phyloP scores from a whole-genome alignment of 2,888 invertebrate genomes.

The Aspidiotus destructor region DNA sequence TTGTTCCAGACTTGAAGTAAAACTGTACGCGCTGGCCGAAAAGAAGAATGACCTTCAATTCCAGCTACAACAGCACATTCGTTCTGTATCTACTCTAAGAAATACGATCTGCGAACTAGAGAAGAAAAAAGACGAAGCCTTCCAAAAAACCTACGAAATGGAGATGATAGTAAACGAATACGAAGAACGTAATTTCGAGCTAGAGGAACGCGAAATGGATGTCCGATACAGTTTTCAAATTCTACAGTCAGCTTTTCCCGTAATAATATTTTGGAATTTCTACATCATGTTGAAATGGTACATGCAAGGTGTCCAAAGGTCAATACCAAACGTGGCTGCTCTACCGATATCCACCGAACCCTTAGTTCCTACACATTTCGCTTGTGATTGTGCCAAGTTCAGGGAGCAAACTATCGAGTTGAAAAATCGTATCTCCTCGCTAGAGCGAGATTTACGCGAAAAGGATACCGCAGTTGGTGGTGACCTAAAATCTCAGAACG shows the following conservation, averaged over 20 bases:
- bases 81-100: slow-evolving; percentile 36
- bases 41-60: slow-evolving; percentile 40
- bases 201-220: slow-evolving; percentile 49
- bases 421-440: slow-evolving; percentile 1
- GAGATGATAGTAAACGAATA: slow-evolving; percentile 48
- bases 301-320: not conserved
- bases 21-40: slow-evolving; percentile 40
- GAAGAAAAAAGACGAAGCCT: slow-evolving; percentile 38
- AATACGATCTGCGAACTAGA: slow-evolving; percentile 37
- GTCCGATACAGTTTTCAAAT: slow-evolving; percentile 49
- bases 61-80: slow-evolving; percentile 39
- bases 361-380: slow-evolving; percentile 14
- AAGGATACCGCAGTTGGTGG: slow-evolving; percentile 9
- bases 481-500: slow-evolving; percentile 7
- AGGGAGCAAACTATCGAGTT: slow-evolving; percentile 17
- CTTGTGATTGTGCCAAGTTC: slow-evolving; percentile 1
- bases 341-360: slow-evolving; percentile 10
- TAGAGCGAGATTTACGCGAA: slow-evolving; percentile 20
- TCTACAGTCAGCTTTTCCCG: slow-evolving; percentile 54
- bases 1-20: slow-evolving; percentile 40
- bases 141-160: slow-evolving; percentile 37
- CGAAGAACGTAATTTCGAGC: slow-evolving; percentile 47
- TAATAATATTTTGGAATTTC: slow-evolving; percentile 52
- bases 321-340: not conserved
- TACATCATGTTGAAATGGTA: slow-evolving; percentile 9